A percentile compares a stretch with the other conserved stretches of the same genome.
These are phyloP conservation scores for Caenorhabditis remanei DNA, from an alignment of 1,140 invertebrate genomes.

Conservation along the genomic window DNA sequence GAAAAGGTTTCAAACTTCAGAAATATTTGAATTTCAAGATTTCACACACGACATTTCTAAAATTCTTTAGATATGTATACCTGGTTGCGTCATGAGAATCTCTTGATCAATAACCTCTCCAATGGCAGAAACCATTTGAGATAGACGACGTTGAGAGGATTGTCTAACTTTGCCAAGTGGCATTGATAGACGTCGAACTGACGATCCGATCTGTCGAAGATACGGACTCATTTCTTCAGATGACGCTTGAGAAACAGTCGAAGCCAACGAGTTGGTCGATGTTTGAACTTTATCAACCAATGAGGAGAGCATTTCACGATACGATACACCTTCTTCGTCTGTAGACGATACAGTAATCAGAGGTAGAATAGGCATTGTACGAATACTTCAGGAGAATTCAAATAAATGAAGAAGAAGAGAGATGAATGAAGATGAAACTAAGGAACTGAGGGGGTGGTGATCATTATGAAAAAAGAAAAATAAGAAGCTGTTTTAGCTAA, in stretches of 20 bases:
- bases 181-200: slow-evolving; percentile 68
- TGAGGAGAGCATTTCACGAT: slow-evolving; percentile 52
- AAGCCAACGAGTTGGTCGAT: slow-evolving; percentile 60
- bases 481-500: no score
- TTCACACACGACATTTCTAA: background rate
- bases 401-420: background rate
- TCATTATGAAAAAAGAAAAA: background rate
- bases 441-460: background rate
- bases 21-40: no score
- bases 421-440: background rate
- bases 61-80: background rate
- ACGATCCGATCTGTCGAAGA: slow-evolving; percentile 50
- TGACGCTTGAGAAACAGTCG: slow-evolving; percentile 48
- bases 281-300: slow-evolving; percentile 63
- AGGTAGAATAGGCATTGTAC: background rate
- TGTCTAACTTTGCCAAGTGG: slow-evolving; percentile 67
- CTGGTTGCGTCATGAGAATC: slow-evolving; percentile 46
- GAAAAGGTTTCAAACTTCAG: no score
- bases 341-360: slow-evolving; percentile 39
- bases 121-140: slow-evolving; percentile 65
- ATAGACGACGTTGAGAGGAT: slow-evolving; percentile 60
- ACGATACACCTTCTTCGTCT: background rate
- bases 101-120: slow-evolving; percentile 68
- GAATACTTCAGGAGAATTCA: background rate
- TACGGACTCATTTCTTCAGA: slow-evolving; percentile 52